Conservation (phyloP, 2,888 invertebrate species). For the Hyles lineata region DNA sequence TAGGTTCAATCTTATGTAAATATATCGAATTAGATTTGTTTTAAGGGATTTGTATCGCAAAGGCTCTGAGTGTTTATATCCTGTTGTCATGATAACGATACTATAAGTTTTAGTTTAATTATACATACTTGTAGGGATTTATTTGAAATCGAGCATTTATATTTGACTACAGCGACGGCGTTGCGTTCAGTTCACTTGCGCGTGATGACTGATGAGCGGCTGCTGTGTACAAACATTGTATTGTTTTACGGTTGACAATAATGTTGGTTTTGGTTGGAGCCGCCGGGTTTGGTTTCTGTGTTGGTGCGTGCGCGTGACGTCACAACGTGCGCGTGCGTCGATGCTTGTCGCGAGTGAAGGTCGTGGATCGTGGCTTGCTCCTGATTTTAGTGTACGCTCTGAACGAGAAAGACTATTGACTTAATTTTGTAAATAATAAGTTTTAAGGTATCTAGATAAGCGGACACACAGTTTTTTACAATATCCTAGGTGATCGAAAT, state of each 20-base stretch:
- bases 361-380: constrained; percentile 68
- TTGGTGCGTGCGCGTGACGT: constrained; percentile 36
- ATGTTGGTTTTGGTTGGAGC: not conserved
- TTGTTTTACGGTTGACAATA: constrained; percentile 21
- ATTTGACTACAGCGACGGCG: constrained; percentile 17
- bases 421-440: constrained; percentile 82
- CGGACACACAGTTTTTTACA: constrained; percentile 83
- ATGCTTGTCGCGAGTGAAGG: constrained; percentile 55
- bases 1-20: constrained; percentile 80
- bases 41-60: constrained; percentile 55
- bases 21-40: constrained; percentile 63
- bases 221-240: constrained; percentile 16
- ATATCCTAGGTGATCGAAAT: constrained; percentile 79
- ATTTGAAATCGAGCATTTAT: constrained; percentile 32
- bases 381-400: constrained; percentile 71
- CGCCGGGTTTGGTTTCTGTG: not conserved
- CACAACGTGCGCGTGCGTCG: constrained; percentile 53
- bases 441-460: constrained; percentile 76
- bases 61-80: constrained; percentile 53
- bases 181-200: constrained; percentile 1
- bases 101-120: constrained; percentile 36
- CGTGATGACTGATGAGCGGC: not conserved
- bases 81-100: constrained; percentile 43
- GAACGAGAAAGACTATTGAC: constrained; percentile 79
- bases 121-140: constrained; percentile 28